phyloP scores from a whole-genome alignment of 2,113 vertebrate species.

The Capra hircus region DNA sequence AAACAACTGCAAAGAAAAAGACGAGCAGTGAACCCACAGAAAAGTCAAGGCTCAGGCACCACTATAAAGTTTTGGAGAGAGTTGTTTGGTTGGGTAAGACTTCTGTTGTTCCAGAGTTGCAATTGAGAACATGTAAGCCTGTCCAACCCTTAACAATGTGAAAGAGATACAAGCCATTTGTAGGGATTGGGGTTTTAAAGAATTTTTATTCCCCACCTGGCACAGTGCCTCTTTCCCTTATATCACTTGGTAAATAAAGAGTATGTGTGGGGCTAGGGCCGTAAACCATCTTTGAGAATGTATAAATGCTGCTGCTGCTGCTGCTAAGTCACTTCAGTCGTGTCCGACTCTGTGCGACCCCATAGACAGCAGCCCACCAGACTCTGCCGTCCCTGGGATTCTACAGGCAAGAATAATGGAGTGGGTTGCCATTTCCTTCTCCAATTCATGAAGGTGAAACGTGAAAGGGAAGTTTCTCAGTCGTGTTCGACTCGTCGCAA shows the following conservation, averaged over 20 bases:
- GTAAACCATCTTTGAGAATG: not conserved
- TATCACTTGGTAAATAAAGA: not conserved
- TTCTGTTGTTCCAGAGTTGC: not conserved
- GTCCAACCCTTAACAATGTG: not conserved
- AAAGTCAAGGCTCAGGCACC: not conserved
- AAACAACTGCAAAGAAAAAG: not conserved
- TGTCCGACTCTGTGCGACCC: fast-evolving
- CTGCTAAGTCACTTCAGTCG: too few relatives aligned
- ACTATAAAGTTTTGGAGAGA: not conserved
- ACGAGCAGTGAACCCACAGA: not conserved
- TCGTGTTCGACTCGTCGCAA: fast-evolving
- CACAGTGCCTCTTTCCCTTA: not conserved
- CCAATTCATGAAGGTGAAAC: too few relatives aligned
- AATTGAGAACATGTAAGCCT: not conserved
- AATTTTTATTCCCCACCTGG: not conserved
- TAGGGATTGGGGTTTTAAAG: not conserved
- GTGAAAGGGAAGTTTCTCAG: too few relatives aligned
- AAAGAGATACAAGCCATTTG: not conserved
- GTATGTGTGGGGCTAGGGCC: not conserved
- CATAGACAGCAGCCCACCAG: too few relatives aligned
- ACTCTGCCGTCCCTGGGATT: fast-evolving
- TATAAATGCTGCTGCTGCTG: not conserved
- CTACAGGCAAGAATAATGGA: too few relatives aligned
- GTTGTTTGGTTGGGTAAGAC: not conserved
- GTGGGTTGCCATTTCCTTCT: too few relatives aligned